These are phyloP conservation scores for Heliothis subflexa DNA, from an alignment of 1,140 invertebrate genomes.

Conservation along the genomic window DNA sequence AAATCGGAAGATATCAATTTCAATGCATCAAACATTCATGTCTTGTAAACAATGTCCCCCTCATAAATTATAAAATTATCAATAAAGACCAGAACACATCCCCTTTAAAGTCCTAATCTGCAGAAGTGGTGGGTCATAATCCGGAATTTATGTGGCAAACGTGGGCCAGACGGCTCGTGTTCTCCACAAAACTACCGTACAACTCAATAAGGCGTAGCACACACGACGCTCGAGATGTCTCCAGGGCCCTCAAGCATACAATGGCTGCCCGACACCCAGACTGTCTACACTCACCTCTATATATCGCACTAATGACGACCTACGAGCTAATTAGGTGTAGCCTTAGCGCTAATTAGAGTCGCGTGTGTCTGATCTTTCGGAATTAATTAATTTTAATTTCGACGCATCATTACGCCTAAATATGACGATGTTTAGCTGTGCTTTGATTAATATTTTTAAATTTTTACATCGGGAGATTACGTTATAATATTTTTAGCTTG, in stretches of 20 bases:
- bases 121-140: slow-evolving; percentile 26
- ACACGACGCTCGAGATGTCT: slow-evolving; percentile 63
- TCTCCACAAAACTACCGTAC: background rate
- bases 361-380: slow-evolving; percentile 23
- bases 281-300: slow-evolving; percentile 22
- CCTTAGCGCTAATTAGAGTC: slow-evolving; percentile 20
- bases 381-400: slow-evolving; percentile 30
- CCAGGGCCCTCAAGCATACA: slow-evolving; percentile 59
- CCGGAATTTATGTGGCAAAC: slow-evolving; percentile 20
- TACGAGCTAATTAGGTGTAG: slow-evolving; percentile 23
- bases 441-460: too few relatives aligned
- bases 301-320: slow-evolving; percentile 31
- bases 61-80: background rate
- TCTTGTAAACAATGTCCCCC: too few relatives aligned
- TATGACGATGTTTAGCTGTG: too few relatives aligned
- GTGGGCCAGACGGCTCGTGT: slow-evolving; percentile 30
- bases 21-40: too few relatives aligned
- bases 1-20: too few relatives aligned
- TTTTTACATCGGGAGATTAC: too few relatives aligned
- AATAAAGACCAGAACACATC: slow-evolving; percentile 7
- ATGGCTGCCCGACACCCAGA: slow-evolving; percentile 56
- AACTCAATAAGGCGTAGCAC: slow-evolving; percentile 55
- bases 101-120: slow-evolving; percentile 19
- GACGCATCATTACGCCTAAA: background rate
- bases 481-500: too few relatives aligned